Percentiles rank a stretch among this genome's conserved stretches.
Conservation (phyloP, 92 coral and sea anemone genomes). For the Palythoa grandiflora region DNA sequence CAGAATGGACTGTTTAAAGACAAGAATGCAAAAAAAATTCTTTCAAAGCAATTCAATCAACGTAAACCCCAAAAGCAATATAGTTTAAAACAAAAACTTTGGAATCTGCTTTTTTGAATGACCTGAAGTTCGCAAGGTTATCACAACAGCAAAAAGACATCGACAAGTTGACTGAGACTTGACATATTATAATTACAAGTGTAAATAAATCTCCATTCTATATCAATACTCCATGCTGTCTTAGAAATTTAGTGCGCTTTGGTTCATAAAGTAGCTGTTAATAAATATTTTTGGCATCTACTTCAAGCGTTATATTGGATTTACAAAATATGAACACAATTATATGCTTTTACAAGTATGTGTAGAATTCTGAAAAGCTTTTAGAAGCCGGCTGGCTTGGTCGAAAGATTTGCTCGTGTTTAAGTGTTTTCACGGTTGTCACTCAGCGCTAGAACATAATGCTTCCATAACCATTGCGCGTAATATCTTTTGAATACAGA, state of each 20-base stretch:
- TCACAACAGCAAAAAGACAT: slow-evolving; percentile 25
- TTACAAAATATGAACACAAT: not conserved
- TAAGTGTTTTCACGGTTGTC: not conserved
- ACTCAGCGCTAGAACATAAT: slow-evolving; percentile 8
- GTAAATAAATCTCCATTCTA: slow-evolving; percentile 1
- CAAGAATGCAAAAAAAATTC: not conserved
- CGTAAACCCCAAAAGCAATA: not conserved
- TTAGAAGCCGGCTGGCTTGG: not conserved
- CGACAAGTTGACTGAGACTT: slow-evolving; percentile 40
- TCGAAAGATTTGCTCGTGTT: not conserved
- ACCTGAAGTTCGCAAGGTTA: slow-evolving; percentile 25
- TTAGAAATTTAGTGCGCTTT: not conserved
- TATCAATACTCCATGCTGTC: not conserved
- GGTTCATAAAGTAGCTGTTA: slow-evolving; percentile 2
- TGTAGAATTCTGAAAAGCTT: not conserved
- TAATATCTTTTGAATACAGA: slow-evolving; percentile 18
- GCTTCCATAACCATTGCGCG: not conserved
- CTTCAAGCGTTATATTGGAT: not conserved
- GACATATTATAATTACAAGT: slow-evolving; percentile 14
- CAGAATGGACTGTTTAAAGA: not conserved
- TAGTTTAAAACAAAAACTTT: not conserved
- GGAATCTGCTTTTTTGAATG: not conserved
- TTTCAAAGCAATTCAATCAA: not conserved
- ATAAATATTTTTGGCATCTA: not conserved
- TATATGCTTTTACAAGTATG: not conserved